Evolutionary conservation across 2,797 vertebrate species (phyloP), one percentile per base, ranked within the genome.

Genomic region (Heliangelus exortis): DNA sequence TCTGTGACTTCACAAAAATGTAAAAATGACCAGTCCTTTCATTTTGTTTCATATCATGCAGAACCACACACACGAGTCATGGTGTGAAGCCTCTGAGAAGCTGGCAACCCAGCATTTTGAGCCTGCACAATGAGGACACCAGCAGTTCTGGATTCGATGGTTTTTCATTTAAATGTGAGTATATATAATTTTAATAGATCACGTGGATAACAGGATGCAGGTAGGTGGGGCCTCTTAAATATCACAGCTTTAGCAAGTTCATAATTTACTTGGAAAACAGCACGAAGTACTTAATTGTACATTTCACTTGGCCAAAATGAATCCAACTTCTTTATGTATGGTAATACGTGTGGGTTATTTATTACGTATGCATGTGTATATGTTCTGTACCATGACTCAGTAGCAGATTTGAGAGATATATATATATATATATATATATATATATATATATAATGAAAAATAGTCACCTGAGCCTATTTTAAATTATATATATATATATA

Each of bases 51-150:
- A 8, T 36, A 31, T 57, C 15, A 10, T 39, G 43, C 51, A 92
- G 69, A 88, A 9, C 7, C 34, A 59, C 0, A 0, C 33, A 18
- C 68, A 81, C 33, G 31, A 72, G 34, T 31, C 17, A 28, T 1
- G 2, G 8, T 50, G 50, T 47, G 77, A 80, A 77, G 34, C 20
- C n/a, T 87, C n/a, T 43, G 51, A 81, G 69, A 55, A 66, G 31
- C 18, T 47, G 79, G 28, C 28, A 25, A 69, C 9, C 5, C 11
- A 12, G 62, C 17, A 15, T 25, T 91, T 89, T 59, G 28, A 47
- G 13, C 55, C n/a, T 33, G 10, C n/a, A 15, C 15, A 25, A 18
- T 0, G 0, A 26, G 28, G 77, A 22, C 15, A 23, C 6, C 4
- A 7, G n/a, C 11, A 65, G 57, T 36, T 87, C 54, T 29, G n/a